Base-by-base conservation (phyloP, 1,140 invertebrate genomes). In the Penaeus japonicus region DNA sequence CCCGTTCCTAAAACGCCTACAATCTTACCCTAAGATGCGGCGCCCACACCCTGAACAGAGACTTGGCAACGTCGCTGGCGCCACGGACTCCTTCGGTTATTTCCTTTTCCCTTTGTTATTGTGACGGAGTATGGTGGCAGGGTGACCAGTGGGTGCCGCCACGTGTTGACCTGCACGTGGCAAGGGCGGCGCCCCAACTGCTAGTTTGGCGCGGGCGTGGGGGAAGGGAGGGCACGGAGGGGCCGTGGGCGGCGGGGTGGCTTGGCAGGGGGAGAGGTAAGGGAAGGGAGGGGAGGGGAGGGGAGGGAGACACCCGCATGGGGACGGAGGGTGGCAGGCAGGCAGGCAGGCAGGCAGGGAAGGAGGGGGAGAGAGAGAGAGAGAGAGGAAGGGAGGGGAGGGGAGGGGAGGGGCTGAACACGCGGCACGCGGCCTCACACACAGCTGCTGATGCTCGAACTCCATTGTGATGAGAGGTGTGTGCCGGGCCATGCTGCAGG, bases 51-150 rank as follows among this genome's bases (percentile, higher is more conserved):
- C 39, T 35, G 47, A 12, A 24, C 30, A 47, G 18, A 88, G 79
- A 88, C 53, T 83, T 88, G 86, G 86, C 86, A 88, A 88, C 86
- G 70, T 55, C 86, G 86, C 86, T 47, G 22, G 17, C 32, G n/a
- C 57, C 70, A 85, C 39, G 54, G 59, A 39, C 20, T 35, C 70
- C 39, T 24, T 53, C 53, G 12, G 27, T 57, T 47, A 17, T 22
- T 18, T 78, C 22, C 22, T 85, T 55, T 73, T 75, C 78, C 35
- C 30, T 78, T 85, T 30, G 57, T 70, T 17, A 27, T 78, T 54
- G 53, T 30, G 47, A 12, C 22, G 53, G 47, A 47, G 15, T 47
- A 47, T 47, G 47, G 47, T 32, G 65, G 17, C 65, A 24, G 70
- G 35, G 32, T 85, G 70, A 77, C 24, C 12, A 70, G n/a, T 24